Percentiles rank a stretch among this genome's conserved stretches.
Conservation (phyloP, 2,113 vertebrate genomes). For the Mugil cephalus region DNA sequence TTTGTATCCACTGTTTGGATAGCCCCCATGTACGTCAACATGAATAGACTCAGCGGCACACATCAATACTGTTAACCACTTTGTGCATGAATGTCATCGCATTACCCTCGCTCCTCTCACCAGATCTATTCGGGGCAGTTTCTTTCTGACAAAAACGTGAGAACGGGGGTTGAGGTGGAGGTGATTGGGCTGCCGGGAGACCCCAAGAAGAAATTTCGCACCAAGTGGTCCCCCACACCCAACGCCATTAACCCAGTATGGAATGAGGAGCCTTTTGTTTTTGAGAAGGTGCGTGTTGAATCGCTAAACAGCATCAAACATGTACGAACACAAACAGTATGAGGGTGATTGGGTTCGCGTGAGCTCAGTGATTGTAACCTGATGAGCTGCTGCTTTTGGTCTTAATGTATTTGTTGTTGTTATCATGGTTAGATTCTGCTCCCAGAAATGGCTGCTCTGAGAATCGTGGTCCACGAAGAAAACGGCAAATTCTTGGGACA, state of each 20-base stretch:
- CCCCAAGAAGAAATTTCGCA: constrained; percentile 94
- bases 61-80: neutral
- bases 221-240: constrained; percentile 88
- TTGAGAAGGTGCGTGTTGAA: constrained; percentile 90
- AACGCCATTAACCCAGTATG: constrained; percentile 97
- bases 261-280: constrained; percentile 97
- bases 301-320: neutral
- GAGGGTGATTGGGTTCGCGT: neutral
- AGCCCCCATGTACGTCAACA: no score
- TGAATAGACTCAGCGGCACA: constrained; percentile 16
- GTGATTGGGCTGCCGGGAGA: constrained; percentile 94
- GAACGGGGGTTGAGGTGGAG: constrained; percentile 94
- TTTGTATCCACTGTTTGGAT: constrained; percentile 39
- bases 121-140: constrained; percentile 98
- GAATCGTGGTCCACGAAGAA: constrained; percentile 93
- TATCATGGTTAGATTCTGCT: constrained; percentile 88
- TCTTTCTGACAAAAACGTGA: constrained; percentile 92
- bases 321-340: neutral
- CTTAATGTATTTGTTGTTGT: constrained; percentile 42
- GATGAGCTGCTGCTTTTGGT: neutral
- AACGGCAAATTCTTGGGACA: constrained; percentile 96
- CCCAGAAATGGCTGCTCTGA: constrained; percentile 92
- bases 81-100: neutral
- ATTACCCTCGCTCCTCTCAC: neutral
- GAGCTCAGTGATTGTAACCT: neutral